Percentiles rank a stretch among this genome's conserved stretches.
Evolutionary conservation across 2,113 vertebrate genomes (phyloP).

Genomic region (Calidris pygmaea): DNA sequence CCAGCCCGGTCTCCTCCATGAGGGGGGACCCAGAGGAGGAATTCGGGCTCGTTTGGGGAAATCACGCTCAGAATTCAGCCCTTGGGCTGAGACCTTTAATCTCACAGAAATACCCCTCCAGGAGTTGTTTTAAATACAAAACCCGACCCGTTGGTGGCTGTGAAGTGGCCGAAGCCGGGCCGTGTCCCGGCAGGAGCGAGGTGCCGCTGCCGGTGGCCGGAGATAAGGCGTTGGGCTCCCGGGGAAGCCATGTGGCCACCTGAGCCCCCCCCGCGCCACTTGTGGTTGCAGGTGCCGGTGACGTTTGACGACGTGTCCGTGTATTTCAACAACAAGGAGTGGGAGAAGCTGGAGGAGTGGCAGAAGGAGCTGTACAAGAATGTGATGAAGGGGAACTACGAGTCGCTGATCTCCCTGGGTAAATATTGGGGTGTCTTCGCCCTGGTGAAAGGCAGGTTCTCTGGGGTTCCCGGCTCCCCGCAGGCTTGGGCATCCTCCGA

Average conservation of each 20-base stretch:
- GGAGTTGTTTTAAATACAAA: not conserved
- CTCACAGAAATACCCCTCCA: fast-evolving
- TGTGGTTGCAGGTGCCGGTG: constrained; percentile 75
- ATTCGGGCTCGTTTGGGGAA: not conserved
- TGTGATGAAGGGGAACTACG: constrained; percentile 79
- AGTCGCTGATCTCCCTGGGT: constrained; percentile 80
- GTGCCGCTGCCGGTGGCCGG: fast-evolving
- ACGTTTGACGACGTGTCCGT: constrained; percentile 79
- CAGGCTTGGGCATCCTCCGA: not conserved
- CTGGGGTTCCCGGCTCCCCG: not conserved
- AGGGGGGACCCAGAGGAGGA: not conserved
- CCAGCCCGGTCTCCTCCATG: not conserved
- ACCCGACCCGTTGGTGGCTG: fast-evolving
- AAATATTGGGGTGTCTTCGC: not conserved
- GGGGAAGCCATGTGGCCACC: not conserved
- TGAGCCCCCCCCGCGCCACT: not conserved
- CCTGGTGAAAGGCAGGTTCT: not conserved
- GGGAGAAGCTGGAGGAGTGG: constrained; percentile 82
- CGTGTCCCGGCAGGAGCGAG: not conserved
- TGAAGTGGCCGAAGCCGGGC: not conserved
- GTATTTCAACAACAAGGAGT: constrained; percentile 80
- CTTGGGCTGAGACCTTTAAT: not conserved
- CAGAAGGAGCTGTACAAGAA: constrained; percentile 84
- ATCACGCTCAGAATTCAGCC: not conserved
- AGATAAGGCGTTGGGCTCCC: not conserved